These are phyloP conservation scores for Myotis myotis DNA, from an alignment of 2,797 vertebrate genomes.

Conservation along the genomic window DNA sequence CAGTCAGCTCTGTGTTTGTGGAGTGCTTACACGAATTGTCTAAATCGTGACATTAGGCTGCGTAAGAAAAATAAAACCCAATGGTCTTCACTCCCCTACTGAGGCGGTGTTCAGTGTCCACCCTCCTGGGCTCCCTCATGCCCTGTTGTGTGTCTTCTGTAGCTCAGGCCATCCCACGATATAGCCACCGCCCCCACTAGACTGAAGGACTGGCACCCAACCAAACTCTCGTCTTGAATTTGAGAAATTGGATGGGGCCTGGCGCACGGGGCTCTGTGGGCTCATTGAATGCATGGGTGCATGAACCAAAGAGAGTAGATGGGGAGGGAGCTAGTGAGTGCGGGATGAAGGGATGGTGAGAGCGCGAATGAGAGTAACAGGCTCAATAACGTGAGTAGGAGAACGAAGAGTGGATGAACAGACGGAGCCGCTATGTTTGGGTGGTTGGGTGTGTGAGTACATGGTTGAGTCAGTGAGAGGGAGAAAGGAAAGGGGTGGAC, in stretches of 20 bases:
- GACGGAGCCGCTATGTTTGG: neutral
- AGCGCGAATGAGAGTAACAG: neutral
- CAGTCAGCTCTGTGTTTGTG: neutral
- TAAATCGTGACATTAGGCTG: neutral
- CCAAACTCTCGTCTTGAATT: neutral
- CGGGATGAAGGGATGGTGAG: accelerated
- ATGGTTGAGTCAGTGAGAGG: neutral
- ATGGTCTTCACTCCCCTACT: accelerated
- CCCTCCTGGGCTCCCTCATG: neutral
- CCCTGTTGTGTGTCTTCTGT: neutral
- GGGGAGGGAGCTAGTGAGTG: neutral
- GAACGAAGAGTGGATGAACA: neutral
- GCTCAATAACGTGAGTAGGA: accelerated
- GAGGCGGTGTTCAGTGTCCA: neutral
- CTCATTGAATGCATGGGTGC: neutral
- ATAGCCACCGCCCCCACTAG: neutral
- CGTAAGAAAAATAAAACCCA: neutral
- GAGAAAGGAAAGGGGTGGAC: neutral
- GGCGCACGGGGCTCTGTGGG: neutral
- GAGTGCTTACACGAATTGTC: neutral
- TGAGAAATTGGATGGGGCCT: neutral
- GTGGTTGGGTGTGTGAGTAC: neutral
- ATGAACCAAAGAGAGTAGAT: neutral
- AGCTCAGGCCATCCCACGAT: no score
- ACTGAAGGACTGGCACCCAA: neutral